Evolutionary conservation across 1,140 invertebrate species (phyloP).

Genomic region (Telenomus remus): DNA sequence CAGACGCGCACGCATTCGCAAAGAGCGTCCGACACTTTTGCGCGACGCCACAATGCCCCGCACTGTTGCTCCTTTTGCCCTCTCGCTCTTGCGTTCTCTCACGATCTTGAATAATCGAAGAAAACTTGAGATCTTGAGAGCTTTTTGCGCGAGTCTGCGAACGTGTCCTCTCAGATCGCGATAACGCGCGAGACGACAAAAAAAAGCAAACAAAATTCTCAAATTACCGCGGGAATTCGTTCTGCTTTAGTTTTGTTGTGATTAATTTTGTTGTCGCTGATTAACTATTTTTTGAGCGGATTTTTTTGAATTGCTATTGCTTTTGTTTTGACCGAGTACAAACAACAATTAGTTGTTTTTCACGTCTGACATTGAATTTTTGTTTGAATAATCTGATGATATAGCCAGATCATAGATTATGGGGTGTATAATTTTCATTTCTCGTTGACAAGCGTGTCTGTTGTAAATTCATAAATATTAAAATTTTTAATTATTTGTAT

Average conservation of each 20-base stretch:
- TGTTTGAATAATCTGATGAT: too few relatives aligned
- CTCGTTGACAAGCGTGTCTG: constrained; percentile 9
- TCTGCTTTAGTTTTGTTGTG: too few relatives aligned
- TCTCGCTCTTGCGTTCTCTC: constrained; percentile 54
- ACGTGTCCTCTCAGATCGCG: constrained; percentile 22
- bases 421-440: constrained; percentile 36
- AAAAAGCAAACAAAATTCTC: constrained; percentile 4
- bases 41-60: constrained; percentile 39
- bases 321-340: too few relatives aligned
- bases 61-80: constrained; percentile 45
- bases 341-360: too few relatives aligned
- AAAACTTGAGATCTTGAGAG: constrained; percentile 45
- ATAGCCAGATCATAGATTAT: constrained; percentile 1
- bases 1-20: too few relatives aligned
- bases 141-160: constrained; percentile 47
- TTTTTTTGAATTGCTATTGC: too few relatives aligned
- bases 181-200: constrained; percentile 38
- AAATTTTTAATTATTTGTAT: too few relatives aligned
- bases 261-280: too few relatives aligned
- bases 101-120: constrained; percentile 57
- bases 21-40: too few relatives aligned
- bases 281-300: too few relatives aligned
- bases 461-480: constrained; percentile 7
- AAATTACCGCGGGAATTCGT: background rate
- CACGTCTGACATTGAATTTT: too few relatives aligned